Evolutionary conservation across 2,113 vertebrate genomes (phyloP).

Genomic region (Stictonetta naevosa): DNA sequence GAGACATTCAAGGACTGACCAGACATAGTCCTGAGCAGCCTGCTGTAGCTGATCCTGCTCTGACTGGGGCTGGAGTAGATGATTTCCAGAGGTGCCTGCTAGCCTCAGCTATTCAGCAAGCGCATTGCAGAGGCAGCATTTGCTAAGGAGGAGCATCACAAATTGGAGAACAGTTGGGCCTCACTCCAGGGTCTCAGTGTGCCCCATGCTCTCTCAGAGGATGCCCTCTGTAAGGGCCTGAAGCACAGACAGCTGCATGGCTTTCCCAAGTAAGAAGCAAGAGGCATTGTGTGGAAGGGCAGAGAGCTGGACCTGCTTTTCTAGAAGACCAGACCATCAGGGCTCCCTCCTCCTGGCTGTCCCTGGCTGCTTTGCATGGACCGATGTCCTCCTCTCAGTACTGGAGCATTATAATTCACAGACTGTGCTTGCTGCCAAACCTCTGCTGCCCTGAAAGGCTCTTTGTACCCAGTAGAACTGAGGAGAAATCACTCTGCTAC

Average conservation of each 20-base stretch:
- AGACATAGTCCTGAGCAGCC: not conserved
- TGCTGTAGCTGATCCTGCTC: not conserved
- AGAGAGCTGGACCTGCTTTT: not conserved
- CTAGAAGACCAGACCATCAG: not conserved
- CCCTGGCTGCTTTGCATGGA: not conserved
- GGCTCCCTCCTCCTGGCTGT: not conserved
- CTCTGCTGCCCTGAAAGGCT: not conserved
- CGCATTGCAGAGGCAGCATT: not conserved
- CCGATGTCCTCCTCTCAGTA: fast-evolving
- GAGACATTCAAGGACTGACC: not conserved
- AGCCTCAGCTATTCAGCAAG: fast-evolving
- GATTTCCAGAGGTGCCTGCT: not conserved
- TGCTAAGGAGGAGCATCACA: not conserved
- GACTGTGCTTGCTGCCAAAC: not conserved
- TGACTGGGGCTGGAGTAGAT: not conserved
- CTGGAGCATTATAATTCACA: not conserved
- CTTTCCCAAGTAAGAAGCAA: not conserved
- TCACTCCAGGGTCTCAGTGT: not conserved
- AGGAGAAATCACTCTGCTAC: not conserved
- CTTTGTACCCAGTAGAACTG: not conserved
- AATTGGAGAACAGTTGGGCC: not conserved
- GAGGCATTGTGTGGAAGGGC: not conserved
- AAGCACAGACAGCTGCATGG: not conserved
- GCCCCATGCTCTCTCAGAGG: not conserved
- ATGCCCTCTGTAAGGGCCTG: not conserved